phyloP scores from a whole-genome alignment of 2,113 vertebrate species.

The Chionomys nivalis region DNA sequence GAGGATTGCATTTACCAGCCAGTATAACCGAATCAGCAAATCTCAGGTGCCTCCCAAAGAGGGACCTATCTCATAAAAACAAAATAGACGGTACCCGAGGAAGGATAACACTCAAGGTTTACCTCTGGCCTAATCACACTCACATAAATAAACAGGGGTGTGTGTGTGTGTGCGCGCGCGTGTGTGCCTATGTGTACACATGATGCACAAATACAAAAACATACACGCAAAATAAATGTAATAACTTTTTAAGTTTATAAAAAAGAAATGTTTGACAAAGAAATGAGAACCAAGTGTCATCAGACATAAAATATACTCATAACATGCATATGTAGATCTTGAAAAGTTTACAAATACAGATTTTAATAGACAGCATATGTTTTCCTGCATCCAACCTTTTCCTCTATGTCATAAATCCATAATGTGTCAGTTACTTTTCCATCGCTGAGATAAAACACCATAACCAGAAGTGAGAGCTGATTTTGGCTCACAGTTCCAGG shows the following conservation, averaged over 20 bases:
- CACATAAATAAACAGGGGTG: neutral
- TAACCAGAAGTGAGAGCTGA: neutral
- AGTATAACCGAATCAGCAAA: neutral
- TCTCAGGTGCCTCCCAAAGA: neutral
- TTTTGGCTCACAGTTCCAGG: neutral
- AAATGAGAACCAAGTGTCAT: neutral
- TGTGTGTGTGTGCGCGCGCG: neutral
- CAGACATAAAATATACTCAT: neutral
- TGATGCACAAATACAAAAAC: neutral
- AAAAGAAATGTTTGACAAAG: neutral
- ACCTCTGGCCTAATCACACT: neutral
- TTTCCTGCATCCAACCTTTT: neutral
- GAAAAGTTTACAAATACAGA: neutral
- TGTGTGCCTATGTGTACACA: neutral
- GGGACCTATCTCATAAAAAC: neutral
- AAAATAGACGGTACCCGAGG: neutral
- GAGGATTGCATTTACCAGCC: neutral
- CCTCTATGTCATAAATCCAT: neutral
- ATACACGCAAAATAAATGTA: neutral
- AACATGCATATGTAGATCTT: neutral
- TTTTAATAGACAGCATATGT: neutral
- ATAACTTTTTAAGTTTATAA: neutral
- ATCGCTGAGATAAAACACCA: neutral
- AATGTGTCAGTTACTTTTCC: neutral
- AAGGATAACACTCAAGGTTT: neutral